Evolutionary conservation across 1,140 invertebrate species (phyloP), one percentile per base, ranked within the genome.

Genomic region (Popillia japonica): DNA sequence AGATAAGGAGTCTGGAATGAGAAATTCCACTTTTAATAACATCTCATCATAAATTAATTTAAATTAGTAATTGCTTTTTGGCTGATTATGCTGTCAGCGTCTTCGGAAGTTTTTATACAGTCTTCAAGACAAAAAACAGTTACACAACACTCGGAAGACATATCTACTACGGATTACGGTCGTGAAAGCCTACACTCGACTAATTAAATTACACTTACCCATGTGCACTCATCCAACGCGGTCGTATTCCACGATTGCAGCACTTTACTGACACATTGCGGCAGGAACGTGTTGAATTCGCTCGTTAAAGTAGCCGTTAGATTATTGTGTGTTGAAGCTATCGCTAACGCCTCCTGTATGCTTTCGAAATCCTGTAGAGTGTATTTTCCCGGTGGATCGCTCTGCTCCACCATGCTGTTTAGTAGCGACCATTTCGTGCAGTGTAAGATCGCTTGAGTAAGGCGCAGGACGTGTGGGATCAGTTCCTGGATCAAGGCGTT

Each of bases 241-340:
- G 88, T 88, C 11, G 86, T 87, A 82, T 90, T 91, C 92, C 92
- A 94, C 78, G 91, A 91, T 78, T 93, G 91, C 2, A 93, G 84
- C 3, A 90, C 89, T 59, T 89, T 89, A 10, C 88, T 87, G 1
- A 93, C 87, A 48, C 87, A 86, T 34, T 87, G 86, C 0, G 93
- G 92, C 74, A 94, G 84, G 14, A 90, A 85, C 2, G 87, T 85
- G 44, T 90, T 89, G 17, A 93, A 86, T 23, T 89, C 88, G 2
- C 88, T 84, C 34, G 91, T 89, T 48, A 91, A 87, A 22, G 88
- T 87, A 82, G 88, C 89, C 41, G 87, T 88, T 10, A 87, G 59
- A 3, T 76, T 80, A 78, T 86, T 86, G 27, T 83, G 83, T 40
- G 86, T 89, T 1, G 90, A 91, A 9, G 90, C 89, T 42, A 94